These are phyloP conservation scores for Henricia sp. DNA, from an alignment of 53 echinoderm and acorn worm genomes.

Conservation along the genomic window DNA sequence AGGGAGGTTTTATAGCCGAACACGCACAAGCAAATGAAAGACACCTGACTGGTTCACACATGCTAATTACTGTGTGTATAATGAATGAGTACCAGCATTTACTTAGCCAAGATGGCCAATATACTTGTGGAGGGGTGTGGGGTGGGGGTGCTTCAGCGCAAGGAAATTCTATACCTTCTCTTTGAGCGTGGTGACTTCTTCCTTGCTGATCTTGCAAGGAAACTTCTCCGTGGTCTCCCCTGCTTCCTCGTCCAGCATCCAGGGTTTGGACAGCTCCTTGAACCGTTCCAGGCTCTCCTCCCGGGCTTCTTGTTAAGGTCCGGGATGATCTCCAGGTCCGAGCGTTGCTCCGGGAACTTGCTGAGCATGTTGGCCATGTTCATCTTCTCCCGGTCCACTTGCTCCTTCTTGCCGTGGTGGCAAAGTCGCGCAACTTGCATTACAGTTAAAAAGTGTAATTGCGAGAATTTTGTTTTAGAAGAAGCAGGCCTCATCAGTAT, in stretches of 20 bases:
- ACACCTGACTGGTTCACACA: no score
- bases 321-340: conserved; percentile 87
- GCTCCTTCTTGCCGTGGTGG: conserved; percentile 80
- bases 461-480: no score
- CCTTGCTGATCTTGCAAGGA: conserved; percentile 88
- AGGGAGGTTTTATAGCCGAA: no score
- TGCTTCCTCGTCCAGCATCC: conserved; percentile 49
- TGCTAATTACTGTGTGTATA: no score
- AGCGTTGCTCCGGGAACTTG: conserved; percentile 90
- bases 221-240: conserved; percentile 71
- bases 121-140: no score
- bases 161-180: no score
- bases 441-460: no score
- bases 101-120: no score
- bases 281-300: conserved; percentile 73
- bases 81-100: no score
- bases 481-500: no score
- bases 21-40: no score
- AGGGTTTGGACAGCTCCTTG: conserved; percentile 68
- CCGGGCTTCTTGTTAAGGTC: conserved; percentile 78
- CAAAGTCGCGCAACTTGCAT: conserved; percentile 87
- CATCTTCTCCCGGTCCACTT: conserved; percentile 78
- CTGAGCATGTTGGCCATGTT: conserved; percentile 95
- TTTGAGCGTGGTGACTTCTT: conserved; percentile 68
- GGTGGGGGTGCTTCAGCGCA: no score